These are phyloP conservation scores for Acanthaster planci DNA, from an alignment of 35 echinoderm and acorn worm species.

Conservation along the genomic window DNA sequence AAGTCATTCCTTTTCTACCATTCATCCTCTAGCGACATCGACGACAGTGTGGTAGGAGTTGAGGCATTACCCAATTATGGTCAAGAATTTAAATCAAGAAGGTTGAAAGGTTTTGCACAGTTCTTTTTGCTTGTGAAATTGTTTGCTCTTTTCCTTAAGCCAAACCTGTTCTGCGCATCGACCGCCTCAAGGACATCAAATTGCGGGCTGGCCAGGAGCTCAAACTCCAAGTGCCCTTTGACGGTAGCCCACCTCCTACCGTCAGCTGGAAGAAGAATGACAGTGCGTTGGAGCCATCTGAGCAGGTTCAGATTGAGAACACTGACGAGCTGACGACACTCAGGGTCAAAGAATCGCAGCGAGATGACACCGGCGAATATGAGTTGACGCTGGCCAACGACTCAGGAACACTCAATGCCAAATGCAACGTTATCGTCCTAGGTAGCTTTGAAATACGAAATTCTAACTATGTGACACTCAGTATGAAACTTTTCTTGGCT, in stretches of 20 bases:
- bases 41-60: too few species aligned
- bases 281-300: constrained; percentile 48
- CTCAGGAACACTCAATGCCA: constrained; percentile 75
- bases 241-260: constrained; percentile 77
- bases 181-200: constrained; percentile 72
- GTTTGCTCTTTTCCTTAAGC: constrained; percentile 55
- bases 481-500: too few species aligned
- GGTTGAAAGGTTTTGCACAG: too few species aligned
- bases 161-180: constrained; percentile 67
- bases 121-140: too few species aligned
- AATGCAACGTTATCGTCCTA: constrained; percentile 81
- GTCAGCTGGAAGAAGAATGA: constrained; percentile 84
- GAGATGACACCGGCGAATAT: constrained; percentile 78
- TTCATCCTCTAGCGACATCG: too few species aligned
- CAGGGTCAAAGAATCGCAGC: constrained; percentile 51
- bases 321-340: constrained; percentile 58
- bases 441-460: too few species aligned
- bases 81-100: too few species aligned
- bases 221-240: constrained; percentile 60
- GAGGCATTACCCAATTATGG: too few species aligned
- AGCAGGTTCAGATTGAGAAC: constrained; percentile 60
- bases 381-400: constrained; percentile 84
- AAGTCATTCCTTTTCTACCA: too few species aligned
- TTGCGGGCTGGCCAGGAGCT: constrained; percentile 79
- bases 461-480: too few species aligned